phyloP scores from a whole-genome alignment of 2,113 vertebrate species.

The Hippocampus zosterae region DNA sequence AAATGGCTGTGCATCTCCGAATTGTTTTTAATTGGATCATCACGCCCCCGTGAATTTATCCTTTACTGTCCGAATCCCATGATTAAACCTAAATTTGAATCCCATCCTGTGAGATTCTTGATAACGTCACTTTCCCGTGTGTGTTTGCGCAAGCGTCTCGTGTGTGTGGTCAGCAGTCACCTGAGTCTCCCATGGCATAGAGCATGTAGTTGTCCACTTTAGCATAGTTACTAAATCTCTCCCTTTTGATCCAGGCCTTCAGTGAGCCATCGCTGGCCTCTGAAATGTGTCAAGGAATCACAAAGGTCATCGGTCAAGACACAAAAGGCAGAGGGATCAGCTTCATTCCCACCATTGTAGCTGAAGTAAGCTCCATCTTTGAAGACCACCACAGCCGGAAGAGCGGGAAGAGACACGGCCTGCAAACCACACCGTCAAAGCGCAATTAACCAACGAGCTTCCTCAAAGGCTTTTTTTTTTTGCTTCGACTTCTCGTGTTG shows the following conservation, averaged over 20 bases:
- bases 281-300: slow-evolving; percentile 28
- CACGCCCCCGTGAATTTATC: too few species aligned
- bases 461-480: too few species aligned
- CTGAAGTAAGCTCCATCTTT: slow-evolving; percentile 85
- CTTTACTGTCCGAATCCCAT: too few species aligned
- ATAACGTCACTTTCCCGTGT: not conserved
- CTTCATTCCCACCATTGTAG: slow-evolving; percentile 79
- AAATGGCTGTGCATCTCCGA: too few species aligned
- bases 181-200: slow-evolving; percentile 89
- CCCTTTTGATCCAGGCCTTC: slow-evolving; percentile 83
- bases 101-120: too few species aligned
- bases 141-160: not conserved
- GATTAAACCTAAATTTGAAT: too few species aligned
- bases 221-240: slow-evolving; percentile 83
- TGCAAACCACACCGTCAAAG: slow-evolving; percentile 41
- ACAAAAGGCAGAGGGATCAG: not conserved
- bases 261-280: slow-evolving; percentile 84
- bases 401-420: slow-evolving; percentile 76
- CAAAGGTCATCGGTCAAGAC: not conserved
- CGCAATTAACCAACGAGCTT: too few species aligned
- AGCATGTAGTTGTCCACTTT: slow-evolving; percentile 83
- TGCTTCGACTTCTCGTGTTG: too few species aligned
- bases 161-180: slow-evolving; percentile 50
- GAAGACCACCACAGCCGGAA: slow-evolving; percentile 87
- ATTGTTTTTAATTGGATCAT: too few species aligned